Percentiles rank a stretch among this genome's conserved stretches.
Conservation (phyloP, 2,888 invertebrate species). For the Ellobium chinense region DNA sequence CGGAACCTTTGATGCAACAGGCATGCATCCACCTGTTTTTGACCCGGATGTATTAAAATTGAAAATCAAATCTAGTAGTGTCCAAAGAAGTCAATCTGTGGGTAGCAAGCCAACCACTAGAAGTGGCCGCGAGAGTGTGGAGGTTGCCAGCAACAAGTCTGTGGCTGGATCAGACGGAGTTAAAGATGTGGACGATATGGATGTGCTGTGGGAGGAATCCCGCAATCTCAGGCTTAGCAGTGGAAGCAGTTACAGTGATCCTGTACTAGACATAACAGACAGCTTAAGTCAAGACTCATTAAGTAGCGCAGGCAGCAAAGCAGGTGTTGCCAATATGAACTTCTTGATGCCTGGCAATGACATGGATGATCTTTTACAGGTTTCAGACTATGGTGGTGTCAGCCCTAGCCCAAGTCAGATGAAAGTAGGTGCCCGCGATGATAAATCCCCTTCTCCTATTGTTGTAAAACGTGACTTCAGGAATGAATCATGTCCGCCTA, state of each 20-base stretch:
- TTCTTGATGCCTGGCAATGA: background rate
- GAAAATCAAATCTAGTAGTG: background rate
- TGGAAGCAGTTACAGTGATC: conserved; percentile 40
- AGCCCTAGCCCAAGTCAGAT: conserved; percentile 9
- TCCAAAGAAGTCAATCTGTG: background rate
- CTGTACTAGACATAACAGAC: conserved; percentile 9
- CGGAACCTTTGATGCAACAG: background rate
- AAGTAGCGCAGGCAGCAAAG: background rate
- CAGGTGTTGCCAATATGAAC: background rate
- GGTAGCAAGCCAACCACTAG: background rate
- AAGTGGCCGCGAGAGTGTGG: background rate
- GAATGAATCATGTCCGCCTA: background rate
- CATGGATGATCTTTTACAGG: conserved; percentile 28
- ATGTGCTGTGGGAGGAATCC: background rate
- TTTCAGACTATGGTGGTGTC: conserved; percentile 37
- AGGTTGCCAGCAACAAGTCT: conserved; percentile 33
- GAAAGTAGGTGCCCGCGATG: background rate
- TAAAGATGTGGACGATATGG: conserved; percentile 30
- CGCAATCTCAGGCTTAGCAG: background rate
- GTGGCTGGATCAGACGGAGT: conserved; percentile 6
- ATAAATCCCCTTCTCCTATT: background rate
- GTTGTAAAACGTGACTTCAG: background rate
- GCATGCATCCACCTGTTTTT: background rate
- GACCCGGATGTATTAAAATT: background rate
- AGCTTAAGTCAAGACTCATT: conserved; percentile 16